Conservation (phyloP, 2,113 vertebrate species). For the Halichoeres trimaculatus region DNA sequence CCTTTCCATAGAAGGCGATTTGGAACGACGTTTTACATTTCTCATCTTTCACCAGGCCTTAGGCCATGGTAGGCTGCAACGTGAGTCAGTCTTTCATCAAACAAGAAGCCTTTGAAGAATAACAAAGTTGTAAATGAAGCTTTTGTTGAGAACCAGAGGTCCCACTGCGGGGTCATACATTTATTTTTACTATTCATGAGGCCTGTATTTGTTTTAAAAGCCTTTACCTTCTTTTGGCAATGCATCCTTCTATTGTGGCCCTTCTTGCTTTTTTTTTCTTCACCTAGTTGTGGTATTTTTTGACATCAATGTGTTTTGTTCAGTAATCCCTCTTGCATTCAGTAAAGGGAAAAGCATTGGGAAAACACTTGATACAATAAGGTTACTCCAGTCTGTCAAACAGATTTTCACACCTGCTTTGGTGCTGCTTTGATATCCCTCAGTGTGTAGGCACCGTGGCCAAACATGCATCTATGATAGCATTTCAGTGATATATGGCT, state of each 20-base stretch:
- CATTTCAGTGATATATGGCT: background rate
- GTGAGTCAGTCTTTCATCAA: no score
- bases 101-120: no score
- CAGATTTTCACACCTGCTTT: conserved; percentile 22
- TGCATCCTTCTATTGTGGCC: background rate
- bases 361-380: background rate
- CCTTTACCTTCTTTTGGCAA: background rate
- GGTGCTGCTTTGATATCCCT: background rate
- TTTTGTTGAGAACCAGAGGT: no score
- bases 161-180: no score
- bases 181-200: no score
- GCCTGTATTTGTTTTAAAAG: no score
- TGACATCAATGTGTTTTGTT: background rate
- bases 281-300: background rate
- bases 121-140: no score
- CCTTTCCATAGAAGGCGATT: no score
- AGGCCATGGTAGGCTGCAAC: no score
- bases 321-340: background rate
- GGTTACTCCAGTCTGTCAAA: conserved; percentile 14
- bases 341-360: background rate
- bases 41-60: no score
- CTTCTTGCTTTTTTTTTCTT: background rate
- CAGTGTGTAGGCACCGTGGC: background rate
- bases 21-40: no score
- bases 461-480: background rate